Conservation (phyloP, 1,140 invertebrate genomes). For the Drosophila bipectinata region DNA sequence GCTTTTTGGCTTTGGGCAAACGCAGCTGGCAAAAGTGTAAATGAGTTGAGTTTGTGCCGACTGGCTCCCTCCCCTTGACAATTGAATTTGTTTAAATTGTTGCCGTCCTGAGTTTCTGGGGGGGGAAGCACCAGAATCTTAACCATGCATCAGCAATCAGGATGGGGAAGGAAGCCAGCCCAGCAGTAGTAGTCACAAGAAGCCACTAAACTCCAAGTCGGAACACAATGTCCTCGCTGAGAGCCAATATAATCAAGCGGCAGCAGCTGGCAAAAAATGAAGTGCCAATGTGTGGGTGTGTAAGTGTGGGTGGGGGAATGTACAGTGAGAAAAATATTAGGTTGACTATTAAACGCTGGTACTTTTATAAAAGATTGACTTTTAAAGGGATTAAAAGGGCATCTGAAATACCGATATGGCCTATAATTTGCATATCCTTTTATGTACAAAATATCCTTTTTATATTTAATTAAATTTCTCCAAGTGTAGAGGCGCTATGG, state of each 20-base stretch:
- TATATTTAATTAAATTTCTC: not conserved
- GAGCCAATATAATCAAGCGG: conserved; percentile 79
- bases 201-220: conserved; percentile 50
- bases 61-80: conserved; percentile 20
- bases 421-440: not conserved
- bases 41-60: conserved; percentile 64
- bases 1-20: conserved; percentile 18
- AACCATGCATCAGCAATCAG: conserved; percentile 48
- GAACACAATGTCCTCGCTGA: conserved; percentile 36
- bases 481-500: not conserved
- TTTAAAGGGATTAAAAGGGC: no score
- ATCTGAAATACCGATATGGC: no score
- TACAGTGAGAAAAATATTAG: conserved; percentile 6
- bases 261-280: conserved; percentile 67
- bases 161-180: conserved; percentile 3
- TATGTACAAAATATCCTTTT: not conserved
- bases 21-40: conserved; percentile 54
- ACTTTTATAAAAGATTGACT: no score
- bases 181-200: conserved; percentile 7
- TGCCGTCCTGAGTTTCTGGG: conserved; percentile 34
- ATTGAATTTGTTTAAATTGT: conserved; percentile 78
- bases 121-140: conserved; percentile 8
- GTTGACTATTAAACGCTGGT: no score
- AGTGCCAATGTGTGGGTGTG: conserved; percentile 55
- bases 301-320: not conserved